Evolutionary conservation across 2,113 vertebrate species (phyloP).

Genomic region (Perca schrenkii): DNA sequence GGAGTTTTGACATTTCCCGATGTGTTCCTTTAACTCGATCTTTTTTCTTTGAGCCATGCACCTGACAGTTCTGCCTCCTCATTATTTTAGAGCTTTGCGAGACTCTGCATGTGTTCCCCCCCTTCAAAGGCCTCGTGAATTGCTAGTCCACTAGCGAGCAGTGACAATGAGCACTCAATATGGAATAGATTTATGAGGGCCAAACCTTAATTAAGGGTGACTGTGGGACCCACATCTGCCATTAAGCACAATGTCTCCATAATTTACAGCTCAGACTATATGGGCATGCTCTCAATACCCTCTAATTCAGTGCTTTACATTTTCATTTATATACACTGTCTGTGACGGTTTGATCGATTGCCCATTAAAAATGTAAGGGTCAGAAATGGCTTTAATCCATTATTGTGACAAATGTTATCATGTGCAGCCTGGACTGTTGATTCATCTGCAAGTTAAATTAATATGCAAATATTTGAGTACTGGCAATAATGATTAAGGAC

Average conservation of each 20-base stretch:
- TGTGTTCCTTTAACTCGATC: slow-evolving; percentile 70
- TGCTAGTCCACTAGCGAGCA: slow-evolving; percentile 46
- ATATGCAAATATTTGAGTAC: slow-evolving; percentile 37
- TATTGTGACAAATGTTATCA: slow-evolving; percentile 56
- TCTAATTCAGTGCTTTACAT: slow-evolving; percentile 63
- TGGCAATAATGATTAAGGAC: background rate
- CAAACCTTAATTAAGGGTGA: slow-evolving; percentile 78
- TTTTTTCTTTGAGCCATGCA: slow-evolving; percentile 54
- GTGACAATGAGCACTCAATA: slow-evolving; percentile 68
- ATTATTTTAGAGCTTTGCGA: slow-evolving; percentile 71
- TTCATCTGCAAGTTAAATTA: slow-evolving; percentile 49
- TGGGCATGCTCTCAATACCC: slow-evolving; percentile 59
- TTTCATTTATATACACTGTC: slow-evolving; percentile 70
- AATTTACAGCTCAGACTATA: slow-evolving; percentile 64
- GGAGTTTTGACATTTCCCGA: slow-evolving; percentile 78
- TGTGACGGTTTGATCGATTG: slow-evolving; percentile 64
- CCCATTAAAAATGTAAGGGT: slow-evolving; percentile 63
- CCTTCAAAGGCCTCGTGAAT: slow-evolving; percentile 55
- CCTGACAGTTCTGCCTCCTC: slow-evolving; percentile 72
- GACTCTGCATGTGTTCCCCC: slow-evolving; percentile 31
- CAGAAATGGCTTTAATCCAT: slow-evolving; percentile 65
- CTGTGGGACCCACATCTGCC: slow-evolving; percentile 67
- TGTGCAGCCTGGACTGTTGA: slow-evolving; percentile 36
- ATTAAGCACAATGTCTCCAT: slow-evolving; percentile 67
- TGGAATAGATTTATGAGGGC: slow-evolving; percentile 73